A percentile compares a stretch with the other conserved stretches of the same genome.
Evolutionary conservation across 2,797 vertebrate species (phyloP).

Genomic region (Danio albolineatus): DNA sequence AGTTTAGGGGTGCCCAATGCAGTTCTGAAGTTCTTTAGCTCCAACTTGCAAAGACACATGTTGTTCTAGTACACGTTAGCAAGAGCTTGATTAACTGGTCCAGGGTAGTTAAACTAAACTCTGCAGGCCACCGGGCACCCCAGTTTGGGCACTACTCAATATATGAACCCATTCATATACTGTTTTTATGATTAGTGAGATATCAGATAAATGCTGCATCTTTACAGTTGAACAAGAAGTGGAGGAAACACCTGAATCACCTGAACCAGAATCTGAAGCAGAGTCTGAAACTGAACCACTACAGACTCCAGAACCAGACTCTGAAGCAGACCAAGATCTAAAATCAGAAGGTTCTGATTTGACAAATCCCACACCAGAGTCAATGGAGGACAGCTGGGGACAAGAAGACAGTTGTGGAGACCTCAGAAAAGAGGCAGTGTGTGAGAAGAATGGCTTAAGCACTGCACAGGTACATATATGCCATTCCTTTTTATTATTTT

Average conservation of each 20-base stretch:
- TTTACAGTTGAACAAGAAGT: slow-evolving; percentile 65
- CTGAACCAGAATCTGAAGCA: slow-evolving; percentile 53
- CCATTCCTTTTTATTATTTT: too few species aligned
- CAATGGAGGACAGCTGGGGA: slow-evolving; percentile 31
- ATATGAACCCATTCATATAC: neutral
- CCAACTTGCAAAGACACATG: too few species aligned
- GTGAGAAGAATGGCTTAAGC: slow-evolving; percentile 68
- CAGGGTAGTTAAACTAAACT: too few species aligned
- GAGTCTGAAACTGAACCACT: slow-evolving; percentile 51
- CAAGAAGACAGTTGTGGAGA: slow-evolving; percentile 42
- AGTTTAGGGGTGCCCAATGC: neutral
- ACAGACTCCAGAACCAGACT: slow-evolving; percentile 34
- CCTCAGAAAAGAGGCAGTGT: slow-evolving; percentile 57
- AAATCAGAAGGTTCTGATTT: slow-evolving; percentile 47
- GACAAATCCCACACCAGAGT: slow-evolving; percentile 29
- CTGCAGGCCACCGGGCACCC: too few species aligned
- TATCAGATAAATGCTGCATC: slow-evolving; percentile 10
- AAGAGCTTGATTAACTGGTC: too few species aligned
- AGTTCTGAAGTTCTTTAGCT: neutral
- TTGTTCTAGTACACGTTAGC: too few species aligned
- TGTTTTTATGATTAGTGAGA: neutral
- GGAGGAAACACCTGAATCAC: slow-evolving; percentile 63
- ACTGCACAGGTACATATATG: slow-evolving; percentile 72
- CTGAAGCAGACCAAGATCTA: slow-evolving; percentile 53
- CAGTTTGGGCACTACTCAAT: neutral